Percentiles rank a stretch among this genome's conserved stretches.
phyloP scores from a whole-genome alignment of 30 jellyfish, hydroid and myxozoan species.

The Aurelia aurita complex sp. Pacific region DNA sequence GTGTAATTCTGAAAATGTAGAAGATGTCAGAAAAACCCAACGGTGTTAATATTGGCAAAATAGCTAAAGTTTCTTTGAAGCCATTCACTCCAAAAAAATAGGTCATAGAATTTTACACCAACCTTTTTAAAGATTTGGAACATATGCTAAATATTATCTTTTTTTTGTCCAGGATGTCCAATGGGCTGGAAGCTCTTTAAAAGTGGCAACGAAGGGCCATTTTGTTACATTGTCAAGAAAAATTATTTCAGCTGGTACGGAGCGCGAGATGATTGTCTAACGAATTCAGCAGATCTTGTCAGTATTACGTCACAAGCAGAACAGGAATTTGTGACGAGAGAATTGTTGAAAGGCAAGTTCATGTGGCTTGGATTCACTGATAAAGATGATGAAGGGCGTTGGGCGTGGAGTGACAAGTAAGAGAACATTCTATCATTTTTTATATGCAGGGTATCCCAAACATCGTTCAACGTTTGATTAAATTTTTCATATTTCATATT shows the following conservation, averaged over 20 bases:
- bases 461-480: no score
- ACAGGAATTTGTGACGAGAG: slow-evolving; percentile 87
- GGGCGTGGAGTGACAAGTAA: slow-evolving; percentile 99
- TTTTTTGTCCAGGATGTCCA: slow-evolving; percentile 65
- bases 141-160: background rate
- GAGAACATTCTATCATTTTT: background rate
- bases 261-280: slow-evolving; percentile 89
- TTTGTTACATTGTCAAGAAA: slow-evolving; percentile 77
- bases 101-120: no score
- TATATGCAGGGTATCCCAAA: background rate
- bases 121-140: no score
- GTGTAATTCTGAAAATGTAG: no score
- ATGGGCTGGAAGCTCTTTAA: slow-evolving; percentile 79
- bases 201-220: slow-evolving; percentile 79
- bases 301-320: slow-evolving; percentile 85
- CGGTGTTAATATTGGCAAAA: no score
- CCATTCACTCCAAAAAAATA: no score
- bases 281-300: slow-evolving; percentile 88
- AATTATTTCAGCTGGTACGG: slow-evolving; percentile 95
- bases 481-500: no score
- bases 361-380: slow-evolving; percentile 99
- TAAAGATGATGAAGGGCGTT: slow-evolving; percentile 86
- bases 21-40: no score
- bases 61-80: no score
- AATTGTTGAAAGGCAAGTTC: slow-evolving; percentile 72